Evolutionary conservation across 2,797 vertebrate species (phyloP), one percentile per base, ranked within the genome.

Genomic region (Phoeniculus purpureus): DNA sequence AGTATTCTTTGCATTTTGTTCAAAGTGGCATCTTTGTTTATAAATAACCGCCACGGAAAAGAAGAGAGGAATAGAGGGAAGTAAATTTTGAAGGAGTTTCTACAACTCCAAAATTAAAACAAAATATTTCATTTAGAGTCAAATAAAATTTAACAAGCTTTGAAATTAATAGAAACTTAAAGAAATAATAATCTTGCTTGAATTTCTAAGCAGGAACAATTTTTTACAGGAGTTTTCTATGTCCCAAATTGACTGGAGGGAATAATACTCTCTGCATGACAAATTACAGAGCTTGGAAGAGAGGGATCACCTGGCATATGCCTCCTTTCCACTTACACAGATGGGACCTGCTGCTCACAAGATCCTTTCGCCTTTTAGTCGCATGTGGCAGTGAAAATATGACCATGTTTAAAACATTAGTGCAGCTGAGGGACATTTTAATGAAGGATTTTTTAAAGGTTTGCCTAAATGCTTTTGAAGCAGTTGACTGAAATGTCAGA

Each of bases 401-500:
- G 7, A 55, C 61, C 64, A 17, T 43, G 71, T 73, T 93, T 92
- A 93, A 95, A 88, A 65, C 43, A 89, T 58, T 65, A 84, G 51
- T 86, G 32, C 17, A 68, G 47, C 51, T 91, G 74, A 92, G 76
- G 67, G 85, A 81, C 77, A 84, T 54, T 74, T 90, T 77, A 82
- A 79, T 51, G 56, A 83, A 91, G 21, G 43, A 13, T 77, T 89
- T 83, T 89, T 54, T 31, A 72, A 65, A 74, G 58, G 67, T 87
- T 88, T 95, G 77, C 71, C 84, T 79, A 94, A 48, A 21, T 65
- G 16, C 9, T 81, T 92, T 81, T 84, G 78, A 89, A 84, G 23
- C 17, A 67, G 48, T 47, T 73, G 54, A 72, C 62, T 87, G 62
- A 95, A 94, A 95, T 83, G 58, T 74, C 83, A 93, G 71, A 86